Percentiles rank a stretch among this genome's conserved stretches.
Evolutionary conservation across 1,140 invertebrate species (phyloP).

Genomic region (Hylyphantes graminicola): DNA sequence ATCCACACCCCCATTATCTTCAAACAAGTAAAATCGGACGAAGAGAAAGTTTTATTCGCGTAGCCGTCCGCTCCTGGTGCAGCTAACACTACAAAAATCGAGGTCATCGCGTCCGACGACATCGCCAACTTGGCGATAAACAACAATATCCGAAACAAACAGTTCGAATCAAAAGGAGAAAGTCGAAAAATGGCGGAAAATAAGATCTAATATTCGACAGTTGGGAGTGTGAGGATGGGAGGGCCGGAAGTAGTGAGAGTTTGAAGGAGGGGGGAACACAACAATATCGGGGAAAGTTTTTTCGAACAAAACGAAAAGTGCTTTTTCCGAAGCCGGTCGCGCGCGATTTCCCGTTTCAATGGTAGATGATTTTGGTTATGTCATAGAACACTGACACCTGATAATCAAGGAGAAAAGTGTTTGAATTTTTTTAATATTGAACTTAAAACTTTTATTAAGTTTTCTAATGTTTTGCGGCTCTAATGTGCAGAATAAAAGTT

Average conservation of each 20-base stretch:
- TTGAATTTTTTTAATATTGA: background rate
- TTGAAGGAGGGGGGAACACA: background rate
- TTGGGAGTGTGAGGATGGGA: constrained; percentile 44
- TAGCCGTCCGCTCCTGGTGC: constrained; percentile 22
- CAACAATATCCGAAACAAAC: background rate
- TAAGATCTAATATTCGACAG: constrained; percentile 26
- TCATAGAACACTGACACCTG: too few species aligned
- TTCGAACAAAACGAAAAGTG: constrained; percentile 31
- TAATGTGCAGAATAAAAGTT: background rate
- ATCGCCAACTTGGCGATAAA: constrained; percentile 43
- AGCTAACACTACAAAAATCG: constrained; percentile 1
- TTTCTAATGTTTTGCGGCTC: background rate
- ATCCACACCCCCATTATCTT: too few species aligned
- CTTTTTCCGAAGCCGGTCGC: constrained; percentile 12
- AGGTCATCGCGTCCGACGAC: constrained; percentile 35
- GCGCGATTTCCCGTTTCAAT: background rate
- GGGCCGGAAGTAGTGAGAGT: constrained; percentile 42
- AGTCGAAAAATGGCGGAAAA: constrained; percentile 17
- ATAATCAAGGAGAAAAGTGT: background rate
- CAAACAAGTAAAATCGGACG: too few species aligned
- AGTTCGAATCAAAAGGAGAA: too few species aligned
- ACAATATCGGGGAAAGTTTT: constrained; percentile 33
- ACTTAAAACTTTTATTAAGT: background rate
- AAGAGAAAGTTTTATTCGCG: too few species aligned
- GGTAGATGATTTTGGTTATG: too few species aligned